Base-by-base conservation (phyloP, 64 coral and sea anemone genomes). In the Anthopleura sola region DNA sequence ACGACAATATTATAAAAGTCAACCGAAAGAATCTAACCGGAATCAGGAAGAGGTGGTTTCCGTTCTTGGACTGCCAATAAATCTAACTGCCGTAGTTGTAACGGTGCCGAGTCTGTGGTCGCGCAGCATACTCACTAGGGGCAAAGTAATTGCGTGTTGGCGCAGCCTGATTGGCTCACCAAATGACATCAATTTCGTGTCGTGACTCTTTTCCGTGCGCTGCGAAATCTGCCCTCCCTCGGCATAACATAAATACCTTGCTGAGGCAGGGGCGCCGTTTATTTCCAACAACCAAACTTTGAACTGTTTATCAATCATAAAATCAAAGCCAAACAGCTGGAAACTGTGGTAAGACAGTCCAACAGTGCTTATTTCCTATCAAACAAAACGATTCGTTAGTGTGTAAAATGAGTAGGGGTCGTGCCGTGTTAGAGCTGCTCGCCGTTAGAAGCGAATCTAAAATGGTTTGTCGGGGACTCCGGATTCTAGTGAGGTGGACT, bases 311-410 rank as follows among this genome's bases (percentile, higher is more conserved):
- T 95, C 93, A 68, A 95, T 75, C 82, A 95, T 87, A 32, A 95
- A 95, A 75, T 95, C 93, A 84, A 95, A 95, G 44, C 93, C 93
- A 91, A 95, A 95, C 26, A 95, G 68, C 49, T 95, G 93, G 83
- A 91, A 95, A 68, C 89, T 95, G 75, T 88, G 82, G 56, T 95
- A 95, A 50, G 60, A 68, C 3, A 95, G 36, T 38, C 80, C 93
- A 55, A 57, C 34, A n/a, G 93, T 95, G 17, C 49, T 88, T 33
- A 91, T 88, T 86, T 88, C 89, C 93, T 95, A 21, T 0, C 5
- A 18, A 83, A 19, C 13, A 40, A 77, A 16, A 77, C 3, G 5
- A 34, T 31, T 36, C 9, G 33, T 34, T 5, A n/a, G 75, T 4
- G 29, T 31, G 68, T 5, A 29, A 1, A 9, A 0, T 40, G 40